Evolutionary conservation across 2,113 vertebrate genomes (phyloP).

Genomic region (Podarcis raffonei): DNA sequence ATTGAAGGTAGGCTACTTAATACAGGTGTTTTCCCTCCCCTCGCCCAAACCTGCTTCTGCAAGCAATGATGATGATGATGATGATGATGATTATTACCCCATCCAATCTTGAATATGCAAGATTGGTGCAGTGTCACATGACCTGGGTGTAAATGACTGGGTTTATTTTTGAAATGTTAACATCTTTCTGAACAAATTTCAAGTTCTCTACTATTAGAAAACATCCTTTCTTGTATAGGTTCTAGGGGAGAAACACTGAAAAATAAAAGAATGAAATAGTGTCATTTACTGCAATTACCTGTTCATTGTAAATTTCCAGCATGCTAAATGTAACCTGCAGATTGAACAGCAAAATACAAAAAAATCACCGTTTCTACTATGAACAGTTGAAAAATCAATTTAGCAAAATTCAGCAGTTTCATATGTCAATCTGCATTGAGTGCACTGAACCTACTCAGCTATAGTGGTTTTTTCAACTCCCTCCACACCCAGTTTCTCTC

Average conservation of each 20-base stretch:
- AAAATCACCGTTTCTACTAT: not conserved
- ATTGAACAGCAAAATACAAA: constrained; percentile 27
- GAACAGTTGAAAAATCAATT: not conserved
- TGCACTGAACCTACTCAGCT: not conserved
- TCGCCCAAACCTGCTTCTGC: not conserved
- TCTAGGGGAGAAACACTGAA: not conserved
- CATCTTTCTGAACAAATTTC: not conserved
- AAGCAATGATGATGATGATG: too few relatives aligned
- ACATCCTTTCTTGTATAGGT: not conserved
- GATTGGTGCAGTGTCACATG: not conserved
- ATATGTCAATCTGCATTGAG: not conserved
- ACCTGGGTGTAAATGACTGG: not conserved
- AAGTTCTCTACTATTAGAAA: not conserved
- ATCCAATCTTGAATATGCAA: not conserved
- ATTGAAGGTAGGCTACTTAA: not conserved
- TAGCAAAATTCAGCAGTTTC: not conserved
- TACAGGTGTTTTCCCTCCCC: not conserved
- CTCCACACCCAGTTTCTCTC: not conserved
- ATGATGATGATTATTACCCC: too few relatives aligned
- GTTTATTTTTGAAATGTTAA: not conserved
- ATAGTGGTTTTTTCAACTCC: not conserved
- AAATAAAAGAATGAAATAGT: not conserved
- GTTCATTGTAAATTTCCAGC: constrained; percentile 90
- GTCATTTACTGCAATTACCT: constrained; percentile 73
- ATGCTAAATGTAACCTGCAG: constrained; percentile 87